These are phyloP conservation scores for Orbicella faveolata DNA, from an alignment of 64 coral and sea anemone species.

Conservation along the genomic window DNA sequence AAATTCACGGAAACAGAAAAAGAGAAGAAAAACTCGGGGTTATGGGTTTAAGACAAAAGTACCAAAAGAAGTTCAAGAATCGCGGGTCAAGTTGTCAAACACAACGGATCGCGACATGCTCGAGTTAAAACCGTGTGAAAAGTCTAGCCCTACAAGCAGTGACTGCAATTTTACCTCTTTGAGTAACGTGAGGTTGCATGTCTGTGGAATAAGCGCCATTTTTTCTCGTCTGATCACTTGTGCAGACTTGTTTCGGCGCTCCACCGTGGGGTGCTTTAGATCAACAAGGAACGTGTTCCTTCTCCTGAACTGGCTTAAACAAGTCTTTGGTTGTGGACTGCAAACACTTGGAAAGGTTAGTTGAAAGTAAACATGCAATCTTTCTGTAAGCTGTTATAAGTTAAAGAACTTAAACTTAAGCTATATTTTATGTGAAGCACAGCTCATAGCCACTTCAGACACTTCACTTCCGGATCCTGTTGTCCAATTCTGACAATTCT, in stretches of 20 bases:
- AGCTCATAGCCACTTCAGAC: neutral
- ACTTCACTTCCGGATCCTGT: no score
- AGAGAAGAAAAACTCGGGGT: neutral
- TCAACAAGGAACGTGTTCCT: constrained; percentile 9
- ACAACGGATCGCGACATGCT: neutral
- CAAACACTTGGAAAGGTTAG: constrained; percentile 23
- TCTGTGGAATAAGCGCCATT: neutral
- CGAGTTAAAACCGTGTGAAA: neutral
- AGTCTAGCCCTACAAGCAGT: neutral
- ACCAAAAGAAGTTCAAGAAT: neutral
- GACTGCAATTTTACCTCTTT: neutral
- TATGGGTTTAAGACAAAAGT: neutral
- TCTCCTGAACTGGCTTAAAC: constrained; percentile 21
- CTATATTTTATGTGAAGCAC: neutral
- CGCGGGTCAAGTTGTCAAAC: neutral
- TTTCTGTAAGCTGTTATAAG: no score
- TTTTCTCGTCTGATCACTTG: neutral
- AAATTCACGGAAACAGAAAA: constrained; percentile 25
- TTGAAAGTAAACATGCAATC: neutral
- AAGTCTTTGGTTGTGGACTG: constrained; percentile 23
- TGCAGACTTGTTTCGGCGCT: neutral
- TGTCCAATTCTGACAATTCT: neutral
- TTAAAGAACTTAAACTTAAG: no score
- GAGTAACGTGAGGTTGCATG: neutral
- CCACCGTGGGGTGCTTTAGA: neutral